phyloP scores from a whole-genome alignment of 2,797 vertebrate genomes.

The Pseudocheirus occidentalis region DNA sequence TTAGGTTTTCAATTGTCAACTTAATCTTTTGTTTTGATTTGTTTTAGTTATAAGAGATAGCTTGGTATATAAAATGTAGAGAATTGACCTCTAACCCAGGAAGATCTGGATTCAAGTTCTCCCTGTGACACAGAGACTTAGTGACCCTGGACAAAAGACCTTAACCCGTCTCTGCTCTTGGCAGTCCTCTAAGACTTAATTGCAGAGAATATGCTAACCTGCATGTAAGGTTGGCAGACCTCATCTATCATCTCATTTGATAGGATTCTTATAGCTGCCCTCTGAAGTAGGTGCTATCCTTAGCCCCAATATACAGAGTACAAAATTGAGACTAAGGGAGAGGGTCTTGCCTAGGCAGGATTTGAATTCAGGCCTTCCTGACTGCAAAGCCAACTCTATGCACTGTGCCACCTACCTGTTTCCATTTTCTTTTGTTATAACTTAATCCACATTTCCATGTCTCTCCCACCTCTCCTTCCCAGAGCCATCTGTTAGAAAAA shows the following conservation, averaged over 20 bases:
- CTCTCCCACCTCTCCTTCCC: background rate
- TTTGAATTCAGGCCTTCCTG: background rate
- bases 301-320: no score
- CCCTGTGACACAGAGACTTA: background rate
- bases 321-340: no score
- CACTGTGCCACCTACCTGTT: background rate
- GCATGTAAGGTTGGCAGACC: no score
- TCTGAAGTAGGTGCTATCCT: no score
- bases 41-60: background rate
- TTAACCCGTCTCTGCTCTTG: no score
- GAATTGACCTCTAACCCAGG: no score
- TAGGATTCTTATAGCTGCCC: no score
- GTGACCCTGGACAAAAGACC: no score
- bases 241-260: no score
- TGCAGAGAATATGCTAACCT: no score
- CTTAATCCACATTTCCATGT: background rate
- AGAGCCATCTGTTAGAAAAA: background rate
- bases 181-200: no score
- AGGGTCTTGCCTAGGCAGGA: background rate
- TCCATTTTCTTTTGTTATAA: background rate
- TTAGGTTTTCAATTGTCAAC: background rate
- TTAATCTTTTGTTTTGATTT: background rate
- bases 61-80: background rate
- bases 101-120: background rate
- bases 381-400: background rate